Evolutionary conservation across 2,888 invertebrate genomes (phyloP), one percentile per base, ranked within the genome.

Genomic region (Zygothrica quintamaculata): DNA sequence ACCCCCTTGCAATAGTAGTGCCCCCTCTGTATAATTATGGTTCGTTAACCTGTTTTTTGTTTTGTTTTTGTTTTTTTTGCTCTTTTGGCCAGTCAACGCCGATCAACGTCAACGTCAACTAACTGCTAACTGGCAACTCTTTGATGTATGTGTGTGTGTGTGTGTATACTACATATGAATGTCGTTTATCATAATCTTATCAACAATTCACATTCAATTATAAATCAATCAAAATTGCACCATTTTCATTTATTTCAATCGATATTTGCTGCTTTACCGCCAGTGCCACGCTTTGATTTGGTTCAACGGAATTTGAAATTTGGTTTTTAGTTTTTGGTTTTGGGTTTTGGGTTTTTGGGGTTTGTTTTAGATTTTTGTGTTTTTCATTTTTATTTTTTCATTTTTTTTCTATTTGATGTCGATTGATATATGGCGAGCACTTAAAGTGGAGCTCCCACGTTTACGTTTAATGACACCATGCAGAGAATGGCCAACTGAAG

Each of bases 161-260:
- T 50, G 29, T 59, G 66, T 52, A 51, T 59, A 53, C 77, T 58
- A 48, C 60, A 65, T 74, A 77, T 84, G 77, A 81, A 78, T 76
- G 82, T 75, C 79, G 79, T 88, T 88, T 88, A 88, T 89, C 89
- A 88, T 81, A 88, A 88, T 88, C 89, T 88, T 87, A 88, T 89
- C 88, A 87, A 72, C 87, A 86, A 81, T 85, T 88, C 86, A 74
- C 81, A 84, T 87, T 87, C 87, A 89, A 89, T 88, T 88, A 89
- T 88, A 88, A 88, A 88, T 88, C 89, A 88, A 88, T 88, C 88
- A 88, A 89, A 89, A 85, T 84, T 87, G 86, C 84, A 84, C 85
- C 85, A 77, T 70, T 80, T 86, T 84, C 84, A 77, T 85, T 82
- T 85, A 78, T 73, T 60, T 51, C 53, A 64, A 48, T 58, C 33